A percentile compares a stretch with the other conserved stretches of the same genome.
Conservation (phyloP, 2,888 invertebrate species). For the Imbricaverruca yamaguchii region DNA sequence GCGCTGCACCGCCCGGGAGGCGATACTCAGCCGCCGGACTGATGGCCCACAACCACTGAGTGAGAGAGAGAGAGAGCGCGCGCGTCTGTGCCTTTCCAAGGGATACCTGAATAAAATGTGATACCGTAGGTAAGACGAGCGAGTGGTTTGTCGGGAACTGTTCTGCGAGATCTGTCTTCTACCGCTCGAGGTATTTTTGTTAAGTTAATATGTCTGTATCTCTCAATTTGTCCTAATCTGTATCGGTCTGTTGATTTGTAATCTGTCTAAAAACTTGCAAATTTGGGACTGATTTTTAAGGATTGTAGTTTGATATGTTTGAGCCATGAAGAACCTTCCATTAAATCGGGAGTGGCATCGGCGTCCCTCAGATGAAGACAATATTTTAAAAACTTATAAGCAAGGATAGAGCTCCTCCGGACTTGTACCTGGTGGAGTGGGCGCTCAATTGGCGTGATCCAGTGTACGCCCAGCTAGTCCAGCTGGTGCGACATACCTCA, state of each 20-base stretch:
- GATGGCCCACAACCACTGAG: too few species aligned
- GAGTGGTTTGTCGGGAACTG: neutral
- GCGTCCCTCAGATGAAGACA: too few species aligned
- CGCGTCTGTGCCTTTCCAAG: slow-evolving; percentile 16
- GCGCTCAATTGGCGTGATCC: too few species aligned
- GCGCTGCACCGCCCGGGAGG: neutral
- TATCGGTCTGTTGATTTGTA: neutral
- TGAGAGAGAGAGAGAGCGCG: neutral
- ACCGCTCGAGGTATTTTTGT: neutral
- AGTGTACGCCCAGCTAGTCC: too few species aligned
- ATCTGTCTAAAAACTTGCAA: neutral
- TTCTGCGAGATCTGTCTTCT: neutral
- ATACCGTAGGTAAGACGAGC: neutral
- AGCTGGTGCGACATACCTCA: too few species aligned
- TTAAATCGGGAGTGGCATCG: too few species aligned
- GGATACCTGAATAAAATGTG: slow-evolving; percentile 21
- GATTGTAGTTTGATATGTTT: neutral
- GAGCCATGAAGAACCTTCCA: too few species aligned
- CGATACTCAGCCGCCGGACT: neutral
- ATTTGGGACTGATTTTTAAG: neutral
- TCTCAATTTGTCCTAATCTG: neutral
- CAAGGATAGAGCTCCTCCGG: too few species aligned
- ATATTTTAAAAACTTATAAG: too few species aligned
- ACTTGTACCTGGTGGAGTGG: too few species aligned
- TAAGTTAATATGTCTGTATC: neutral